phyloP scores from a whole-genome alignment of 1,140 invertebrate species.

The Aphidius ervi region DNA sequence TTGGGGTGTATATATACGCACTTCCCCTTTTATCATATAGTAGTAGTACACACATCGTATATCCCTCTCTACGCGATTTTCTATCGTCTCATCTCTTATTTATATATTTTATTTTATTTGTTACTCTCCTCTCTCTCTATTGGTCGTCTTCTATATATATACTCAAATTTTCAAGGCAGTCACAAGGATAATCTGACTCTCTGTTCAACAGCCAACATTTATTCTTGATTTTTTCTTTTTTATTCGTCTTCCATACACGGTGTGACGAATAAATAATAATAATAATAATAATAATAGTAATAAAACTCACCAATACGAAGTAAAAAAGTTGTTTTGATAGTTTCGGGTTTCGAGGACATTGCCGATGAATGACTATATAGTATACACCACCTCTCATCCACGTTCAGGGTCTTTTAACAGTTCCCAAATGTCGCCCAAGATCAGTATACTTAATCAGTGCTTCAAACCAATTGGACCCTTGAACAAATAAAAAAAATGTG shows the following conservation, averaged over 20 bases:
- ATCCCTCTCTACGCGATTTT: background rate
- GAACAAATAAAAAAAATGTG: too few species aligned
- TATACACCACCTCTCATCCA: too few species aligned
- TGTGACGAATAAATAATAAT: too few species aligned
- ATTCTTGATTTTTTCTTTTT: too few species aligned
- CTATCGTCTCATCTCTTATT: background rate
- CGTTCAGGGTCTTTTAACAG: background rate
- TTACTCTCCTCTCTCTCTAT: too few species aligned
- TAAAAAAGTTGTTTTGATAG: constrained; percentile 50
- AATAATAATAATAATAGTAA: constrained; percentile 29
- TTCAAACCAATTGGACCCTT: too few species aligned
- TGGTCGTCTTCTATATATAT: too few species aligned
- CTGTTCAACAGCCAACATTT: too few species aligned
- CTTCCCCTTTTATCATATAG: background rate
- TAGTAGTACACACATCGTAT: background rate
- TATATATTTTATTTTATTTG: background rate
- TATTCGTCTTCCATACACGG: too few species aligned
- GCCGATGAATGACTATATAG: constrained; percentile 39
- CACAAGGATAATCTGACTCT: too few species aligned
- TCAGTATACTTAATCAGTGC: constrained; percentile 11
- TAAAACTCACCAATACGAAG: constrained; percentile 14
- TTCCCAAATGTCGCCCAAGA: background rate
- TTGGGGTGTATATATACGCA: constrained; percentile 22
- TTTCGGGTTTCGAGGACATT: constrained; percentile 48
- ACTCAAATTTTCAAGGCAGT: too few species aligned